Evolutionary conservation across 2,888 invertebrate species (phyloP), one percentile per base, ranked within the genome.

Genomic region (Idaea aversata): DNA sequence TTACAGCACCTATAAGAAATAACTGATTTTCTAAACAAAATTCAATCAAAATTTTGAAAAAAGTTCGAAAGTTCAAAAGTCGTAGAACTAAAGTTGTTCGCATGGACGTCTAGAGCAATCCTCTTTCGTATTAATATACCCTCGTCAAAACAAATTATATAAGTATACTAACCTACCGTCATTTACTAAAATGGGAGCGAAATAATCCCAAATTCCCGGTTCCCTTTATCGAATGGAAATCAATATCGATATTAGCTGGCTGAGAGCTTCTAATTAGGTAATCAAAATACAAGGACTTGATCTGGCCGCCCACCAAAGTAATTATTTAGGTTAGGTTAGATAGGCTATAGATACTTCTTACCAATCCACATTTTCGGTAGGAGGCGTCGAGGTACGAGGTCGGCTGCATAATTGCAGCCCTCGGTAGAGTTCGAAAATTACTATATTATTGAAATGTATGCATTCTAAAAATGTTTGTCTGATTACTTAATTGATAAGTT

Each of bases 191-290:
- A 7, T 10, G 2, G 47, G 47, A 47, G 47, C 47, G 47, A 47
- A 47, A 47, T 47, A 47, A 58, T 58, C 15, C n/a, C 58, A 58
- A 59, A 59, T 25, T 59, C 59, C 59, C 59, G 34, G 59, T 59
- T 34, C 34, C 10, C 59, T 47, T 47, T 47, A 59, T 59, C 34
- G 59, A 59, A 25, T 59, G 16, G 6, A 59, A 59, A 15, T 59
- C 59, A 59, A 59, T 59, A 16, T 59, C 59, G 35, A 61, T 61
- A 63, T 64, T 64, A 57, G 35, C 60, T 64, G 62, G 61, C 62
- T 63, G 36, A 64, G 64, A 65, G 62, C 61, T n/a, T 25, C 61
- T 65, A 64, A 63, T 65, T 36, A 65, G 25, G 58, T 61, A 65
- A 63, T 64, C 64, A 64, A 59, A 60, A 15, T 34, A 57, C 61